Conservation (phyloP, 2,797 vertebrate genomes). For the Macrochelys suwanniensis region DNA sequence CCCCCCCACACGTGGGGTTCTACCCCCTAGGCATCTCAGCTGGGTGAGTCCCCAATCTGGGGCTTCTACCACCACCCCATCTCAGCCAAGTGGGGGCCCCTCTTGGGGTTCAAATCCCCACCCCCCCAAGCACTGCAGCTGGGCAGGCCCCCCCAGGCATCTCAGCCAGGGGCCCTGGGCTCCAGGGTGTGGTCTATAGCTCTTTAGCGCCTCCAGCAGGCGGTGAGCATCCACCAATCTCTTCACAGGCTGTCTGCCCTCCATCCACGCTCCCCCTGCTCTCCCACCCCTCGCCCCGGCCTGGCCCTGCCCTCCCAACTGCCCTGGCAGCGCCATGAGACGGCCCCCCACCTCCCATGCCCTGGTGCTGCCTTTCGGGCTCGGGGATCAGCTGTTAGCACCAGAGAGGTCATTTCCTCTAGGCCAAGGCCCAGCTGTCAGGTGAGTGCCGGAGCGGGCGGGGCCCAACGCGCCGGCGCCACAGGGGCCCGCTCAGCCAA, state of each 20-base stretch:
- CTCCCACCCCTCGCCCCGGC: no score
- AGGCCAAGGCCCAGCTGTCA: background rate
- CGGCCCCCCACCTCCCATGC: no score
- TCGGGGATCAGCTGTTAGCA: background rate
- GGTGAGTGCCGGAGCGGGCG: background rate
- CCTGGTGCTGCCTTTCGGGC: background rate
- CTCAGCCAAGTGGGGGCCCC: background rate
- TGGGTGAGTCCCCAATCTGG: background rate
- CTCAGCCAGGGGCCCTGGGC: background rate
- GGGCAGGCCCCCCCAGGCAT: no score
- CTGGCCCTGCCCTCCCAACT: no score
- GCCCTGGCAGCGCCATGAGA: no score
- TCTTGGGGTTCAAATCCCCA: background rate
- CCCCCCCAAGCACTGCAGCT: no score
- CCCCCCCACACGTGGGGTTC: accelerated
- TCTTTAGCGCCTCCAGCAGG: no score
- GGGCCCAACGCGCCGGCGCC: background rate
- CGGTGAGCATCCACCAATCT: no score
- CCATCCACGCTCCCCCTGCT: background rate
- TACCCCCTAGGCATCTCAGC: accelerated
- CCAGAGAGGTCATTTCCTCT: background rate
- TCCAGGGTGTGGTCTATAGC: no score
- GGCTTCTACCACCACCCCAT: no score
- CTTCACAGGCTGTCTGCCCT: background rate
- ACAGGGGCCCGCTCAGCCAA: no score